Percentiles rank a stretch among this genome's conserved stretches.
These are phyloP conservation scores for Acanthurus lineatus DNA, from an alignment of 2,797 vertebrate genomes.

Conservation along the genomic window DNA sequence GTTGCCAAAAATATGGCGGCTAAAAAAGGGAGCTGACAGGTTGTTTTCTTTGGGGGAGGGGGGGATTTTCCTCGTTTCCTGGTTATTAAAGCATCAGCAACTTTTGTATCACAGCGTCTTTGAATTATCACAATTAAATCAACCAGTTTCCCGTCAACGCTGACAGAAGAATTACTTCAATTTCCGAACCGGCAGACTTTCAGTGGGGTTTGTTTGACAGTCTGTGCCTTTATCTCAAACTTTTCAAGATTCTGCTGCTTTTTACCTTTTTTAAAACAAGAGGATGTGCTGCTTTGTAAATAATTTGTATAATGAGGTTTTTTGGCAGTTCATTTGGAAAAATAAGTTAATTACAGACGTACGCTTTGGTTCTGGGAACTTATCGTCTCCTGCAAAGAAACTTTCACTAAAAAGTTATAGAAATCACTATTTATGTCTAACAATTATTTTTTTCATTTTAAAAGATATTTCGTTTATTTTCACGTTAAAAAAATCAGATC, in stretches of 20 bases:
- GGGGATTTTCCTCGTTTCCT: constrained; percentile 10
- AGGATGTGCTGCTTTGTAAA: constrained; percentile 1
- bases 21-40: constrained; percentile 19
- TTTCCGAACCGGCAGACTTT: not conserved
- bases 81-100: not conserved
- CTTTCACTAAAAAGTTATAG: not conserved
- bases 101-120: not conserved
- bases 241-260: not conserved
- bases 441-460: too few relatives aligned
- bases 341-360: not conserved
- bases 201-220: not conserved
- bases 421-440: not conserved
- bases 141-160: too few relatives aligned
- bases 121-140: not conserved
- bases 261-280: not conserved
- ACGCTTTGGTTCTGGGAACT: not conserved
- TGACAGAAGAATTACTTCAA: not conserved
- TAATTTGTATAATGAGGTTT: not conserved
- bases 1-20: constrained; percentile 4
- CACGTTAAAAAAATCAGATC: not conserved
- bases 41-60: not conserved
- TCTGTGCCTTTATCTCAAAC: not conserved
- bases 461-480: not conserved
- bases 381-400: not conserved
- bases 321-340: not conserved